Base-by-base conservation (phyloP, 2,113 vertebrate species). In the Marmota monax region DNA sequence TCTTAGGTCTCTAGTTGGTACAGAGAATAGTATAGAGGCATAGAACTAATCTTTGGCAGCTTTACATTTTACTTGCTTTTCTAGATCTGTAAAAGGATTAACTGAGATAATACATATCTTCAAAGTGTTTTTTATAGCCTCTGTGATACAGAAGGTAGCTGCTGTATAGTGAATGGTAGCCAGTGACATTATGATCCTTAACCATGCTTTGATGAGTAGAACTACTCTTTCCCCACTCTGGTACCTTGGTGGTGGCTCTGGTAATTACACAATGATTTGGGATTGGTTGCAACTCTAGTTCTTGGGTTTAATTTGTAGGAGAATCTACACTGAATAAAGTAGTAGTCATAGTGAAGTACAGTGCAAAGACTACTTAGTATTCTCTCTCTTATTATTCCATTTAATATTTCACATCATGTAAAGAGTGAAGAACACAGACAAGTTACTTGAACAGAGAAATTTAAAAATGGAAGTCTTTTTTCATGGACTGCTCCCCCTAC, bases 361-460 rank as follows among this genome's bases (percentile, higher is more conserved):
- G 53, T 25, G 29, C 32, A 51, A 85, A 67, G 16, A 4, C 18
- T 87, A 18, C 72, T 73, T 39, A 48, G 7, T 84, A 34, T 73
- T 89, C 10, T 67, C 34, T 88, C 10, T 67, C 39, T 88, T 45
- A 80, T 80, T 76, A 39, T 34, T 93, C 34, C 32, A 72, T 39
- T 10, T 72, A 80, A 51, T 76, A 84, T 86, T 80, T 88, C 51
- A 88, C 6, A n/a, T 63, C 9, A 34, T 67, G 79, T 58, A 63
- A 96, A 88, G 56, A 56, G 11, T 51, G 17, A 61, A 12, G 2
- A 80, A 91, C 25, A 78, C 5, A 84, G 34, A 84, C 18, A 96
- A 91, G 88, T 86, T 84, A 91, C 93, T 88, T 77, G 13, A 84
- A 83, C 45, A 65, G n/a, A 29, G 61, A 83, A 84, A 63, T 79